phyloP scores from a whole-genome alignment of 2,113 vertebrate species.

The Anarhynchus alexandrinus region DNA sequence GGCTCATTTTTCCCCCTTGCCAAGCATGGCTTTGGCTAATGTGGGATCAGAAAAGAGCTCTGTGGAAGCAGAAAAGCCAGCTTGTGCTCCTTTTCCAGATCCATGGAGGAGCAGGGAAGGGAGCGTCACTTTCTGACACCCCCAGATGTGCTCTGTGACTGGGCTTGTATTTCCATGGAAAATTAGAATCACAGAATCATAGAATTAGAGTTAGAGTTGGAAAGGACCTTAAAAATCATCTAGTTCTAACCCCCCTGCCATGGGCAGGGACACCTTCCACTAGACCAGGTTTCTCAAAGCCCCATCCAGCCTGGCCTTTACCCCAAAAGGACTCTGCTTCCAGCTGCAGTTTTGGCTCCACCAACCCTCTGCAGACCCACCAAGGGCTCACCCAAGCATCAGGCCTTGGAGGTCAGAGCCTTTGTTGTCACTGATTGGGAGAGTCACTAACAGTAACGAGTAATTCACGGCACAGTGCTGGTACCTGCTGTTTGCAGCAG shows the following conservation, averaged over 20 bases:
- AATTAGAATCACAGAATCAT: not conserved
- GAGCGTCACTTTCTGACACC: not conserved
- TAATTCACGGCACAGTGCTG: not conserved
- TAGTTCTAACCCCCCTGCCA: not conserved
- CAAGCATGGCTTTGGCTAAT: not conserved
- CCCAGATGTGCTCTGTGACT: not conserved
- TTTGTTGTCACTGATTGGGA: not conserved
- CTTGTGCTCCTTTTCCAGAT: not conserved
- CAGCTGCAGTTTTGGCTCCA: not conserved
- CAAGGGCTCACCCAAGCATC: not conserved
- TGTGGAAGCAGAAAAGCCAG: not conserved
- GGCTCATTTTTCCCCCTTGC: not conserved
- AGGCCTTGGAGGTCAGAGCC: not conserved
- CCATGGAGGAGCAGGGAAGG: not conserved
- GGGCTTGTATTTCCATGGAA: not conserved
- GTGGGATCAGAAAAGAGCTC: not conserved
- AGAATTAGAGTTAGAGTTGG: not conserved
- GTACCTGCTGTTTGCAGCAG: not conserved
- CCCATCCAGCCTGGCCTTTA: not conserved
- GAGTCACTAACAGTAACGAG: not conserved
- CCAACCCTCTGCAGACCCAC: not conserved
- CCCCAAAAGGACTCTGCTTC: not conserved
- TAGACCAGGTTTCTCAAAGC: not conserved
- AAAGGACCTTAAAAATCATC: not conserved
- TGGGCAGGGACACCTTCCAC: not conserved